Conservation (phyloP, 2,113 vertebrate genomes). For the Typhlomys cinereus region DNA sequence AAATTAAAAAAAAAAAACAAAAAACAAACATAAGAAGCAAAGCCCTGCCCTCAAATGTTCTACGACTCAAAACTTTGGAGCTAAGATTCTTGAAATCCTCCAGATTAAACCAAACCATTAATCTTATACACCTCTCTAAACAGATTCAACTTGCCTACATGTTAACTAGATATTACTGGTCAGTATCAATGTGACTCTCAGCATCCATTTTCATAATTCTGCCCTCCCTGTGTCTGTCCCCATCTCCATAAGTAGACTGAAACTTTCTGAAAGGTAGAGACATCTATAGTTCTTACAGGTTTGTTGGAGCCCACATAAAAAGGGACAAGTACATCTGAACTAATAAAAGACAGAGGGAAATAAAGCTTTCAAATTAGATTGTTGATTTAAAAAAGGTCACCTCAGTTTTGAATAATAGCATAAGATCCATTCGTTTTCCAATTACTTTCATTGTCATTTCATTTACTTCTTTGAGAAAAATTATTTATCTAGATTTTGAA, state of each 20-base stretch:
- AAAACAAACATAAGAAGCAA: too few species aligned
- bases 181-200: neutral
- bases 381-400: neutral
- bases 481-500: neutral
- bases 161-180: neutral
- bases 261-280: neutral
- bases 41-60: too few species aligned
- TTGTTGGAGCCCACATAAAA: neutral
- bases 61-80: too few species aligned
- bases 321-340: neutral
- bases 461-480: constrained; percentile 11
- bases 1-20: too few species aligned
- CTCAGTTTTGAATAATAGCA: neutral
- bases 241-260: neutral
- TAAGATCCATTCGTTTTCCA: neutral
- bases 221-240: neutral
- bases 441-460: neutral
- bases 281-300: neutral
- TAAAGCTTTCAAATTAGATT: neutral
- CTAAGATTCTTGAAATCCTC: too few species aligned
- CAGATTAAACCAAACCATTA: too few species aligned
- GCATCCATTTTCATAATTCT: neutral
- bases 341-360: neutral
- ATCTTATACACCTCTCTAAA: too few species aligned
- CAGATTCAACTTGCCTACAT: too few species aligned